A percentile compares a stretch with the other conserved stretches of the same genome.
phyloP scores from a whole-genome alignment of 2,888 invertebrate species.

The Dorcus hopei region DNA sequence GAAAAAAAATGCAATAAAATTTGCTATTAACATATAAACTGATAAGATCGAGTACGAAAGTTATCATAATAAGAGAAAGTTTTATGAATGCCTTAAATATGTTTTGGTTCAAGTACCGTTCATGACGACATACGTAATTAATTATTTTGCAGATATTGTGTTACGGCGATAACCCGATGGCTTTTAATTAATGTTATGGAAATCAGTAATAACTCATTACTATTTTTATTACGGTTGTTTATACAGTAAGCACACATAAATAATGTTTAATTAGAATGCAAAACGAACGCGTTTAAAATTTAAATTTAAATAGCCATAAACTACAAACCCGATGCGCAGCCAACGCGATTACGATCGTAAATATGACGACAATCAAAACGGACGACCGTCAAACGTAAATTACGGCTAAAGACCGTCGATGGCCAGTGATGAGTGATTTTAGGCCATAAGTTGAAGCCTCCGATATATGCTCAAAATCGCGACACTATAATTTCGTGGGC shows the following conservation, averaged over 20 bases:
- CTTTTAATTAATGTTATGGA: conserved; percentile 33
- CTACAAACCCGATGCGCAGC: not conserved
- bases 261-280: conserved; percentile 13
- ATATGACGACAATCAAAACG: no score
- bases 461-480: conserved; percentile 18
- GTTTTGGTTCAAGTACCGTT: conserved; percentile 14
- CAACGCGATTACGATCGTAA: no score
- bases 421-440: conserved; percentile 10
- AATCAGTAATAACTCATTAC: conserved; percentile 24
- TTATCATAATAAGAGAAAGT: no score
- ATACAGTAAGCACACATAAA: conserved; percentile 16
- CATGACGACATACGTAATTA: conserved; percentile 33
- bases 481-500: conserved; percentile 49
- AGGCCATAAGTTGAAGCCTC: no score
- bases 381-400: no score
- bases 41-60: no score
- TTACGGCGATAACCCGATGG: conserved; percentile 28
- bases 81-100: no score
- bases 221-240: conserved; percentile 7
- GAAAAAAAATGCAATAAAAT: no score
- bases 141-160: conserved; percentile 27
- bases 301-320: conserved; percentile 2
- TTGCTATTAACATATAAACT: no score
- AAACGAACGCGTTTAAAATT: conserved; percentile 4
- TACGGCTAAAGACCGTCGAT: conserved; percentile 2